Evolutionary conservation across 2,797 vertebrate species (phyloP).

Genomic region (Eulemur rubriventer): DNA sequence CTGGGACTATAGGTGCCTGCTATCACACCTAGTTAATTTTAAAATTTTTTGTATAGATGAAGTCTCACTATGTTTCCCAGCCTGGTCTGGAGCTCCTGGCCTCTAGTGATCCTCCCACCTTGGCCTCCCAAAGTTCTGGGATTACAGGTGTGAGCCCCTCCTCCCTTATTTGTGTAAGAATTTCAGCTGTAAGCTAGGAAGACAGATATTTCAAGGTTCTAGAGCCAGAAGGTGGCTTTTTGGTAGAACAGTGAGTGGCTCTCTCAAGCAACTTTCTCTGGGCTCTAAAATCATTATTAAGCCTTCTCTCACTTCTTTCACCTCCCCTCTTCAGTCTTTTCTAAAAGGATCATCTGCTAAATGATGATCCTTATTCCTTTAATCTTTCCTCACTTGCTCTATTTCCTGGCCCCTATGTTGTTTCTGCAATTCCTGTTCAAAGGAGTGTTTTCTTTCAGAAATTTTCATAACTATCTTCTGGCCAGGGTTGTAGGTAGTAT

Average conservation of each 20-base stretch:
- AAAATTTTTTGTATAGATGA: not conserved
- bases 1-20: too few relatives aligned
- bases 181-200: conserved; percentile 7
- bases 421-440: conserved; percentile 57
- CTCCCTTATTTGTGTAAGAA: not conserved
- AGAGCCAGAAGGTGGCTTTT: conserved; percentile 1
- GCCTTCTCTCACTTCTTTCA: conserved; percentile 6
- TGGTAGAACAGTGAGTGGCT: not conserved
- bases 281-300: conserved; percentile 14
- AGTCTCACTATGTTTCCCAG: not conserved
- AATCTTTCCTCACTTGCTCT: conserved; percentile 34
- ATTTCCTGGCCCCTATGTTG: conserved; percentile 23
- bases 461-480: conserved; percentile 35
- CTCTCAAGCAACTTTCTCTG: not conserved
- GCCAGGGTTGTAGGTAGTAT: conserved; percentile 4
- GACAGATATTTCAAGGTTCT: conserved; percentile 39
- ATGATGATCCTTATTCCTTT: not conserved
- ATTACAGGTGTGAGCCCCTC: not conserved
- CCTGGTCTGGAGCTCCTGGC: not conserved
- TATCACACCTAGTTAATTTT: not conserved
- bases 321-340: not conserved
- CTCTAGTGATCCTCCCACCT: not conserved
- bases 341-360: not conserved
- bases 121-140: not conserved
- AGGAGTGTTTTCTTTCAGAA: conserved; percentile 50